These are phyloP conservation scores for Meteorus colon DNA, from an alignment of 2,888 invertebrate species.

Conservation along the genomic window DNA sequence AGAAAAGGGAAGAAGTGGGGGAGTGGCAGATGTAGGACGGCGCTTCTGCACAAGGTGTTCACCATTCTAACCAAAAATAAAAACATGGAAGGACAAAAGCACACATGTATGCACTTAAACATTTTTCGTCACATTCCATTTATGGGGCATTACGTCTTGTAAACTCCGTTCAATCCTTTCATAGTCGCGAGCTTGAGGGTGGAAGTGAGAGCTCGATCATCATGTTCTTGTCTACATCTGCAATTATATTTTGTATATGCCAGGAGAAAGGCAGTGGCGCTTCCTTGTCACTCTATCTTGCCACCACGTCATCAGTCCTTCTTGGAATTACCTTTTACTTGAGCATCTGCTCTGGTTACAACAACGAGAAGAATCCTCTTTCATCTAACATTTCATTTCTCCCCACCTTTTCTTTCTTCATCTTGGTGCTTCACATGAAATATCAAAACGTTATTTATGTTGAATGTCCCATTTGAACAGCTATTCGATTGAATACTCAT, in stretches of 20 bases:
- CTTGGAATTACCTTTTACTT: slow-evolving; percentile 38
- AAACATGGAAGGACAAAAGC: slow-evolving; percentile 59
- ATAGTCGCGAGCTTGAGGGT: background rate
- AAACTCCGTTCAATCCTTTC: background rate
- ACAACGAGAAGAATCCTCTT: slow-evolving; percentile 2
- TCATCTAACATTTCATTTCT: background rate
- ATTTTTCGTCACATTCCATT: background rate
- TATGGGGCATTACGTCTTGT: background rate
- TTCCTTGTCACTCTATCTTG: background rate
- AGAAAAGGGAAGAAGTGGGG: slow-evolving; percentile 8
- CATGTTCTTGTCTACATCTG: slow-evolving; percentile 35
- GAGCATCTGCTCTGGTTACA: slow-evolving; percentile 56
- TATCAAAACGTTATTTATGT: slow-evolving; percentile 25
- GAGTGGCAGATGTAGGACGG: slow-evolving; percentile 58
- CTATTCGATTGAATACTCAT: slow-evolving; percentile 7
- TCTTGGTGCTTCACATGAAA: slow-evolving; percentile 20
- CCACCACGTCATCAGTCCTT: background rate
- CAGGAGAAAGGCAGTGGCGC: slow-evolving; percentile 30
- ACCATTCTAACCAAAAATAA: slow-evolving; percentile 70
- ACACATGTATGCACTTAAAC: slow-evolving; percentile 21
- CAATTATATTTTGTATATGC: slow-evolving; percentile 36
- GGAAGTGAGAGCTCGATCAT: background rate
- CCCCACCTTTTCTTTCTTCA: background rate
- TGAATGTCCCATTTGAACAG: background rate
- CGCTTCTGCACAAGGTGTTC: slow-evolving; percentile 72